Base-by-base conservation (phyloP, 2,888 invertebrate species). In the Cosmopolites sordidus region DNA sequence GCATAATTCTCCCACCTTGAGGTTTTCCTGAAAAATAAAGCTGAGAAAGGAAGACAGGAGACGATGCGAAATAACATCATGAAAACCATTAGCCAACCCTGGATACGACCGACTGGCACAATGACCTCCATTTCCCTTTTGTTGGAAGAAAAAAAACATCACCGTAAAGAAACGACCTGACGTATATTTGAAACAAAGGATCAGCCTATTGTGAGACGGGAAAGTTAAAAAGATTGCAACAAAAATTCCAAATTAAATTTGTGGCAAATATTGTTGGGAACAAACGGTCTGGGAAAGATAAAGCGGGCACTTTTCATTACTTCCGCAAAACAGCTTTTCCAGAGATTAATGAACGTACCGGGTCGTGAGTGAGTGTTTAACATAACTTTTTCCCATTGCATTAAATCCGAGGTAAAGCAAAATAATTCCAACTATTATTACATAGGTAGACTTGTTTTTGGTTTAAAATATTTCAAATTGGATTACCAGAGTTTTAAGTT, bases 161-260 rank as follows among this genome's bases (percentile, higher is more conserved):
- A 2, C 15, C 15, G 14, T 39, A 12, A 14, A 39, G 42, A 42
- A 42, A 42, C 16, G 18, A 6, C n/a, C 33, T 12, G 33, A 33
- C 33, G n/a, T 33, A 33, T 4, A 33, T 5, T 11, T 33, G 33
- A 33, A 33, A 33, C n/a, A 33, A 33, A 33, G 33, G 11, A n/a
- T 33, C 12, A 4, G n/a, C 33, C 5, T 33, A 12, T 33, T 33
- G 33, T 33, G 33, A 11, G 12, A 33, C 33, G 33, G 33, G 8
- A 38, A 46, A 46, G 22, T 38, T 38, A 15, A 22, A 45, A 37
- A 45, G 12, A 37, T 5, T 45, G 12, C 8, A 18, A 12, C 12
- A 47, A 27, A 14, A 40, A 39, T 47, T 51, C 46, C 37, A 51
- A 51, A 51, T 51, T 46, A 51, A 47, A 51, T 51, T 51, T 46